Evolutionary conservation across 1,140 invertebrate species (phyloP), one percentile per base, ranked within the genome.

Genomic region (Calliphora vicina): DNA sequence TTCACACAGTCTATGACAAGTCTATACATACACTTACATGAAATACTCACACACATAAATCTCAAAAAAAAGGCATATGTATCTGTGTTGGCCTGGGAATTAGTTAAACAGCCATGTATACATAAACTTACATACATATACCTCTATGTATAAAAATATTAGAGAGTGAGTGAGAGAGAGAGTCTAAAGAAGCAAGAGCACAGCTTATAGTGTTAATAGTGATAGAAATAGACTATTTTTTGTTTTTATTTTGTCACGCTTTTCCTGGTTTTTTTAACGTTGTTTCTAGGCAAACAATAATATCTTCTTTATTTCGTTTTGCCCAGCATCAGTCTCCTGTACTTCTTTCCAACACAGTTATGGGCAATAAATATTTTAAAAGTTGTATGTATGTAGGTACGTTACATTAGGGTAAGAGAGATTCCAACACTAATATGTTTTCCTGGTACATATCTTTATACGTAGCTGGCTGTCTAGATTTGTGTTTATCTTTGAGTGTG

Each of bases 1-100:
- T 67, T 67, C 61, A 67, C 61, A 67, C 61, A 23, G 61, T 67
- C 61, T 67, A 67, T 67, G 23, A 23, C 61, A 67, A 67, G 61
- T 67, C 61, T 67, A 67, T 67, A 67, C 10, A 2, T 10, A 67
- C 57, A 67, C 57, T 17, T 13, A 57, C 45, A 57, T 13, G 3
- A 50, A n/a, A 20, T n/a, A 61, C n/a, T 10, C 61, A 67, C 9
- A 67, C n/a, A 67, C 20, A 23, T 67, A 23, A 5, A 67, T 67
- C 17, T 6, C n/a, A 17, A 57, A 57, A n/a, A 17, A 57, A 67
- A 10, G 61, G n/a, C 61, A 67, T 25, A 50, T 50, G 17, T 50
- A n/a, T 9, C n/a, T 23, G 50, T 57, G 50, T 57, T 57, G 50
- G 61, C 61, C 20, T 67, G 61, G 61, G 61, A 67, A 67, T 67